These are phyloP conservation scores for Leptobrachium ailaonicum DNA, from an alignment of 2,113 vertebrate genomes.

Conservation along the genomic window DNA sequence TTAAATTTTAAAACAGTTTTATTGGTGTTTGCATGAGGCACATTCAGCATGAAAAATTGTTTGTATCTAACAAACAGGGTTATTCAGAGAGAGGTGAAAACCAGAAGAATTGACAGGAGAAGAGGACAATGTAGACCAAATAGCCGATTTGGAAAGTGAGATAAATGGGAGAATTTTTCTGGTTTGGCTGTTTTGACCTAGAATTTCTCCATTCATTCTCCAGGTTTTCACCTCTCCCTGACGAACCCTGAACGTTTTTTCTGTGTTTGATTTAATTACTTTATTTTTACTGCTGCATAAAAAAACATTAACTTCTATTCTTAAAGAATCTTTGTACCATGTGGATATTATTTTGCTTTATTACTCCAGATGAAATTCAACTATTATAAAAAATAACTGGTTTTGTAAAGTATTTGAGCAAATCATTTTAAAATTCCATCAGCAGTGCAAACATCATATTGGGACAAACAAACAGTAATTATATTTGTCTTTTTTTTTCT, in stretches of 20 bases:
- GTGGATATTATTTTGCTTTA: slow-evolving; percentile 26
- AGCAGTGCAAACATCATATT: slow-evolving; percentile 57
- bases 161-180: too few relatives aligned
- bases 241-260: slow-evolving; percentile 30
- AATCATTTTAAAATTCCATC: slow-evolving; percentile 64
- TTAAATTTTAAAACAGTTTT: slow-evolving; percentile 47
- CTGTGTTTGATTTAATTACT: slow-evolving; percentile 42
- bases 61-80: slow-evolving; percentile 2
- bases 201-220: too few relatives aligned
- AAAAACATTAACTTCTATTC: background rate
- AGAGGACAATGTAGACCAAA: too few relatives aligned
- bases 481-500: slow-evolving; percentile 59
- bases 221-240: too few relatives aligned
- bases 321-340: slow-evolving; percentile 36
- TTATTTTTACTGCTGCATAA: slow-evolving; percentile 46
- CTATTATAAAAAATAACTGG: slow-evolving; percentile 52
- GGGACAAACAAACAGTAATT: slow-evolving; percentile 65
- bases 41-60: slow-evolving; percentile 53
- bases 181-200: too few relatives aligned
- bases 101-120: too few relatives aligned
- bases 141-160: too few relatives aligned
- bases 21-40: slow-evolving; percentile 48
- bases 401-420: slow-evolving; percentile 65
- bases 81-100: too few relatives aligned
- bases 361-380: slow-evolving; percentile 36